Base-by-base conservation (phyloP, 30 jellyfish, hydroid and myxozoan genomes). In the Hydra vulgaris region DNA sequence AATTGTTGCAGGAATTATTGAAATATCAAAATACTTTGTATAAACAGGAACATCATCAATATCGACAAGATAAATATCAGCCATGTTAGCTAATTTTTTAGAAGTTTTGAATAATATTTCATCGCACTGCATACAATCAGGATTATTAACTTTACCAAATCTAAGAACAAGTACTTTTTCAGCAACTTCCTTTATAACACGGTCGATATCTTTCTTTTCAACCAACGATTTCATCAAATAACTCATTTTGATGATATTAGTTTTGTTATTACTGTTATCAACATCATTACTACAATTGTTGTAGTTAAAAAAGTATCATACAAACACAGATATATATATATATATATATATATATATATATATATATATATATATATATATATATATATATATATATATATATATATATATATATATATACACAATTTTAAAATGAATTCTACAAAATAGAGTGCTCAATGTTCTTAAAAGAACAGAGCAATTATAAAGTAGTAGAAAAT, bases 1-100 rank as follows among this genome's bases (percentile, higher is more conserved):
- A 20, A 92, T 89, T 19, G 96, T 92, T 1, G 98, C 95, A 25
- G 98, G 98, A 24, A 83, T 92, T 19, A 92, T 66, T 27, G 96
- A 71, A 21, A 92, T 86, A 82, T 92, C 98, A 88, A 92, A 92
- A 70, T 92, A 92, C 27, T 87, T 89, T 19, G 89, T 89, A 81
- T 92, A 92, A 16, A 92, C 81, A 25, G 89, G 95, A 79, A 87
- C 94, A 80, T 71, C 81, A 72, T 84, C 94, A 4, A 89, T 91
- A 74, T 92, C 98, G 23, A 92, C 88, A 21, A 79, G 77, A 67
- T 76, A 92, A 7, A 92, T 92, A 0, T 87, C 96, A 0, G 98
- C 98, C 98, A 92, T 92, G 18, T 82, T 87, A 67, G 87, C 82
- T 70, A 92, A 85, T 66, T 83, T 83, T 61, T 82, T 82, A 18